Base-by-base conservation (phyloP, 2,888 invertebrate species). In the Antheraea yamamai region DNA sequence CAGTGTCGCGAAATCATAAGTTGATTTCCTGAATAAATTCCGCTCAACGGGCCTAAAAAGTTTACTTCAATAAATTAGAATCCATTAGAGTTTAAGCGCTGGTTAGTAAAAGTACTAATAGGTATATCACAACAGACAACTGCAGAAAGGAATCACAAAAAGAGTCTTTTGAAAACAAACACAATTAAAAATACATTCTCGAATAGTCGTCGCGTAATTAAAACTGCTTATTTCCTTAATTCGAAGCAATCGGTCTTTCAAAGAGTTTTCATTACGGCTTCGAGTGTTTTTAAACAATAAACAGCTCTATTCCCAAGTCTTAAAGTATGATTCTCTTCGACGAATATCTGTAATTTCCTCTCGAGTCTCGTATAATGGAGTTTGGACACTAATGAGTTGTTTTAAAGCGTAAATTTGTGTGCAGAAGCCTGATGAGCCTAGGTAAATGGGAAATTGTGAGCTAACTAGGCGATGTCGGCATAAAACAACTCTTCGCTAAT, bases 401-500 rank as follows among this genome's bases (percentile, higher is more conserved):
- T 39, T 73, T 84, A 90, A 78, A 84, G 87, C 82, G 75, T 76
- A 77, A 75, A 85, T 82, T 88, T 72, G 82, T 72, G 68, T 81
- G 83, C 64, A 75, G 74, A 76, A 75, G 64, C 78, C 77, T 85
- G 87, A 89, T 89, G 90, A 89, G 89, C 83, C 83, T 87, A 86
- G 87, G 86, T 92, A 91, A 91, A 91, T 93, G 91, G 94, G 94
- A 94, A 94, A 94, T 94, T 91, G 94, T 92, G 86, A 85, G 88
- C 91, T 92, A 93, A 94, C 92, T 92, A 90, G 87, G 84, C 88
- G 90, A 87, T 91, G 89, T 80, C 81, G 85, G 89, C 92, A 92
- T 93, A 94, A 94, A 94, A 94, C 94, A 94, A 94, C 94, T 92
- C 94, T 92, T 92, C 91, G 89, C 89, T 93, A 90, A 93, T 94